A percentile compares a stretch with the other conserved stretches of the same genome.
Conservation (phyloP, 2,797 vertebrate genomes). For the Notamacropus eugenii region DNA sequence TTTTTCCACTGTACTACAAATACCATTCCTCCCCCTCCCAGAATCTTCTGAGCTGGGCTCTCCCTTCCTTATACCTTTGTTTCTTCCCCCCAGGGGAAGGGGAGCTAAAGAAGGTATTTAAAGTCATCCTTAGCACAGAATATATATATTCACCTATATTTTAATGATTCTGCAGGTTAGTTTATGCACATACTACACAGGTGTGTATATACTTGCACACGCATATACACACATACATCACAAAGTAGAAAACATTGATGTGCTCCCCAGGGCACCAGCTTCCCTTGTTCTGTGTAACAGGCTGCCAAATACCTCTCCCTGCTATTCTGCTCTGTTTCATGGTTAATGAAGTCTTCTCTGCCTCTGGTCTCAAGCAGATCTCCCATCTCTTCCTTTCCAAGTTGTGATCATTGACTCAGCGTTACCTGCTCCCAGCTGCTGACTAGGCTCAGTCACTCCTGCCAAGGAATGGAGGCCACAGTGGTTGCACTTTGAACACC, state of each 20-base stretch:
- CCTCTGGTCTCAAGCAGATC: neutral
- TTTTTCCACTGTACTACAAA: neutral
- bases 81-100: neutral
- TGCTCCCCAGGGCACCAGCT: neutral
- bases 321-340: neutral
- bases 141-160: neutral
- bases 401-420: conserved; percentile 16
- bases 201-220: neutral
- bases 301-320: accelerated
- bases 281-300: neutral
- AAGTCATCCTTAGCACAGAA: neutral
- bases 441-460: neutral
- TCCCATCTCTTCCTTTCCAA: neutral
- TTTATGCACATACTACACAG: neutral
- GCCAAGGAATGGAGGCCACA: neutral
- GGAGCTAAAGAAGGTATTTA: neutral
- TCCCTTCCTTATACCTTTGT: neutral
- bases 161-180: neutral
- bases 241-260: neutral
- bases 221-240: neutral
- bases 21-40: neutral
- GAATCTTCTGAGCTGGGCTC: neutral
- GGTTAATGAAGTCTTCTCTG: neutral
- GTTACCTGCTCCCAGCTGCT: neutral
- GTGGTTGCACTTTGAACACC: neutral